A percentile compares a stretch with the other conserved stretches of the same genome.
Conservation (phyloP, 2,888 invertebrate genomes). For the Bombylius discolor region DNA sequence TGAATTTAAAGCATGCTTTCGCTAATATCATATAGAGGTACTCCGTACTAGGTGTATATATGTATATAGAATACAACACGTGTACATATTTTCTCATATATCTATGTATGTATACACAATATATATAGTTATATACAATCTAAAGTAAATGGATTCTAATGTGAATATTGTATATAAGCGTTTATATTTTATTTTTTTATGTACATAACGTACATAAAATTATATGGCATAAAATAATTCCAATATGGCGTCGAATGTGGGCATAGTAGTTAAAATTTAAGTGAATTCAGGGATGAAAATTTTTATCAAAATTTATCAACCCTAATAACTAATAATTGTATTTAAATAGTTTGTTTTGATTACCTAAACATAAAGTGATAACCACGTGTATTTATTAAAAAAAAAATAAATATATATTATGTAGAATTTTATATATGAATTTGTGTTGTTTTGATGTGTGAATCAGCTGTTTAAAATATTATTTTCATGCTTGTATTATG, state of each 20-base stretch:
- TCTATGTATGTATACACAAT: background rate
- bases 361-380: background rate
- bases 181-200: background rate
- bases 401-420: background rate
- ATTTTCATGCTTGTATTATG: conserved; percentile 1
- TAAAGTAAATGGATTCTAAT: conserved; percentile 5
- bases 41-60: no score
- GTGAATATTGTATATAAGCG: conserved; percentile 6
- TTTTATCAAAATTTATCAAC: conserved; percentile 6
- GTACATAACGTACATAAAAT: conserved; percentile 3
- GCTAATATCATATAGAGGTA: background rate
- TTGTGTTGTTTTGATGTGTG: conserved; percentile 4
- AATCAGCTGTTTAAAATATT: conserved; percentile 11
- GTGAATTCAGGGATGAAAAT: conserved; percentile 7
- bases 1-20: background rate
- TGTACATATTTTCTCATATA: background rate
- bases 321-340: background rate
- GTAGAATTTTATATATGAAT: no score
- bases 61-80: background rate
- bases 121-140: background rate
- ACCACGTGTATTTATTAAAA: conserved; percentile 3
- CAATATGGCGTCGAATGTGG: conserved; percentile 18
- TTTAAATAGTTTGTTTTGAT: conserved; percentile 9
- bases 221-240: conserved; percentile 11
- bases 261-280: conserved; percentile 12